Evolutionary conservation across 1,140 invertebrate genomes (phyloP).

Genomic region (Microplitis mediator): DNA sequence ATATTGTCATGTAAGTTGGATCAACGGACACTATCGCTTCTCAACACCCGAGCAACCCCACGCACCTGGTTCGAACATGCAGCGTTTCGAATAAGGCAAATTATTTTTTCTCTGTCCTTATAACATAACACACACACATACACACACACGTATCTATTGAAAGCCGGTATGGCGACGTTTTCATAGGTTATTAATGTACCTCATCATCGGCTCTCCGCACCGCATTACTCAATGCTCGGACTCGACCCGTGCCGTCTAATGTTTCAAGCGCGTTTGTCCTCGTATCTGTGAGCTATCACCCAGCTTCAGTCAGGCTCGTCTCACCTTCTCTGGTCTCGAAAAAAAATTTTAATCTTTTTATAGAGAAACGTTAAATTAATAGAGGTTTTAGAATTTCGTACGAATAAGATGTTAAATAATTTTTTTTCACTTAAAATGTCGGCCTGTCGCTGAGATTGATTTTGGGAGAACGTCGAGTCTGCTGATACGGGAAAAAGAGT

Average conservation of each 20-base stretch:
- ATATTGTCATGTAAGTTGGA: too few species aligned
- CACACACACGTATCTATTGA: background rate
- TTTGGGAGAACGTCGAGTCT: background rate
- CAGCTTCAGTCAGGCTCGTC: background rate
- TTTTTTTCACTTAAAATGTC: background rate
- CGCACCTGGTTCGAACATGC: too few species aligned
- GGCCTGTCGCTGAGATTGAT: background rate
- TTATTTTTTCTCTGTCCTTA: background rate
- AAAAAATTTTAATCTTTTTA: background rate
- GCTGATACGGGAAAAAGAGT: background rate
- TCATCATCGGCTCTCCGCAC: slow-evolving; percentile 56
- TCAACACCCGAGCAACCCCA: too few species aligned
- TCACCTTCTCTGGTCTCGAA: too few species aligned
- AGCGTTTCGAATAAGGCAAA: too few species aligned
- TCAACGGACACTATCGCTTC: too few species aligned
- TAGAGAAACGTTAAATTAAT: background rate
- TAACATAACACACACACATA: background rate
- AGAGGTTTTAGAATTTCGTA: background rate
- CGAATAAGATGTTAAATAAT: background rate
- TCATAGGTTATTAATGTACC: slow-evolving; percentile 56
- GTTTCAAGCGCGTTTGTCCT: slow-evolving; percentile 40
- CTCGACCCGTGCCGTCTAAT: slow-evolving; percentile 40
- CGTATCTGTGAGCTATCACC: background rate
- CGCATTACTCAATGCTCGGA: slow-evolving; percentile 56
- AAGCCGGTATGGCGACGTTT: slow-evolving; percentile 45